Evolutionary conservation across 2,113 vertebrate species (phyloP), one percentile per base, ranked within the genome.

Genomic region (Hemiprocne comata): DNA sequence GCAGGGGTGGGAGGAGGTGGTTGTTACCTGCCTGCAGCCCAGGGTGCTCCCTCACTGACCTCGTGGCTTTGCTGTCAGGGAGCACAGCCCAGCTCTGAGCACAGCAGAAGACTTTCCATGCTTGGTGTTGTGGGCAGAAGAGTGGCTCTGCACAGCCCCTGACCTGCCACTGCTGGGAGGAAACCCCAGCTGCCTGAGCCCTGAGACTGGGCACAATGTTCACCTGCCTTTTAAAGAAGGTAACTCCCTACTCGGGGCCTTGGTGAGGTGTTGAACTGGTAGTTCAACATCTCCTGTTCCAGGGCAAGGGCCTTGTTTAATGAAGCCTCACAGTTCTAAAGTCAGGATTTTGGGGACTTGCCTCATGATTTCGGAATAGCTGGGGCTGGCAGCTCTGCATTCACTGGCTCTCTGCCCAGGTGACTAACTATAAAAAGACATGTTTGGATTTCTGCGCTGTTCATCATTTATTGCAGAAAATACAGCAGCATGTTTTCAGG

Each of bases 401-500:
- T 55, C 2, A 1, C 33, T 93, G 82, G 83, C 89, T 86, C 64
- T 15, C 55, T 75, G 93, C 89, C 86, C 19, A 5, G 24, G 46
- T 71, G 70, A 57, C 17, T 86, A 46, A 62, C 91, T 90, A 89
- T 92, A 92, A 96, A 95, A 93, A 89, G 91, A 36, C 83, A 65
- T 94, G 95, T 94, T 97, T 94, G 61, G 80, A 81, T 96, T 93
- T 93, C 91, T 95, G 79, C 3, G 7, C 80, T 24, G 15, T 84
- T 94, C 76, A 75, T 93, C 21, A 44, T 64, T 89, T 90, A 67
- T 77, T 89, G 81, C 93, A 92, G 83, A 86, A 93, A 88, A 90
- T 13, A 46, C 55, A 90, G 75, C 85, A 53, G 69, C 33, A 0
- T 28, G 60, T 7, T 13, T 87, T 65, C 4, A 18, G 55, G 38